Conservation (phyloP, 2,113 vertebrate species). For the Siniperca knerii region DNA sequence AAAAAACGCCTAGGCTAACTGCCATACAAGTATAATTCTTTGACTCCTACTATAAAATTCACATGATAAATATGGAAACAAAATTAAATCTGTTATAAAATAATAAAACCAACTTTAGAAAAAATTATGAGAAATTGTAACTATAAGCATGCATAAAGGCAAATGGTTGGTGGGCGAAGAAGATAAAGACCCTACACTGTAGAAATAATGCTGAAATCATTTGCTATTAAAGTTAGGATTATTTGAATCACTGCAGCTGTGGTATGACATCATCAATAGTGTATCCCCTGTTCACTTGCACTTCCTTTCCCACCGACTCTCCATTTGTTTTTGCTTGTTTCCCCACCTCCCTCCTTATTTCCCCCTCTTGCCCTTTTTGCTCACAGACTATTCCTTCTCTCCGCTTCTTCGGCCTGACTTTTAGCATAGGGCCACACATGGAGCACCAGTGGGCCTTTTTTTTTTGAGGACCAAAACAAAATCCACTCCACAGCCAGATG, state of each 20-base stretch:
- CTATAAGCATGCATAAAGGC: not conserved
- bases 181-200: not conserved
- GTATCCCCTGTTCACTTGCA: conserved; percentile 9
- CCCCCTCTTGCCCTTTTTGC: not conserved
- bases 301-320: conserved; percentile 59
- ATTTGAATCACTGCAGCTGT: conserved; percentile 23
- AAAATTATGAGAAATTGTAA: not conserved
- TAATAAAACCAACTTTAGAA: conserved; percentile 4
- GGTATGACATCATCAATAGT: conserved; percentile 42
- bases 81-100: conserved; percentile 21
- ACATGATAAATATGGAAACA: not conserved
- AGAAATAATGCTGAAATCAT: conserved; percentile 6
- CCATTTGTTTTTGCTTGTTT: conserved; percentile 29
- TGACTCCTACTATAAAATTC: conserved; percentile 4
- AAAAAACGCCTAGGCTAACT: conserved; percentile 22
- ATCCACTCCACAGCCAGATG: conserved; percentile 70
- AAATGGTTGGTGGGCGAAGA: not conserved
- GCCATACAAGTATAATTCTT: not conserved
- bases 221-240: not conserved
- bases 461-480: conserved; percentile 55
- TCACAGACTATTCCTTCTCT: conserved; percentile 1
- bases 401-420: conserved; percentile 54
- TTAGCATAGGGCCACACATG: conserved; percentile 77
- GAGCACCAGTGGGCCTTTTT: conserved; percentile 43
- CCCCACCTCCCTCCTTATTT: conserved; percentile 1